Conservation (phyloP, 2,113 vertebrate species). For the Leptosomus discolor region DNA sequence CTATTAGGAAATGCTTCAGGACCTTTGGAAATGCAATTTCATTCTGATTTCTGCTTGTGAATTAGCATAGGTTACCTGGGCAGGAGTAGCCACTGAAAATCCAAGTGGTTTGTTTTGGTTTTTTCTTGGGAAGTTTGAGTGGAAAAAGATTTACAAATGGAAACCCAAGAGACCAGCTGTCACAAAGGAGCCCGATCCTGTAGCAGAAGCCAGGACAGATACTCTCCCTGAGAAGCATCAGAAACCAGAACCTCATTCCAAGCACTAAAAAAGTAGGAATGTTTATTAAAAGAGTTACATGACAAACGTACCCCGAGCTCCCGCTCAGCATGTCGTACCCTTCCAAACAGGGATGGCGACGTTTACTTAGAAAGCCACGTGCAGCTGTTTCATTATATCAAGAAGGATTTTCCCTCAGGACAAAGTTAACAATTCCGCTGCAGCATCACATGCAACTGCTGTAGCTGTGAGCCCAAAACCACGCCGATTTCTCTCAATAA, state of each 20-base stretch:
- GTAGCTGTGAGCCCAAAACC: neutral
- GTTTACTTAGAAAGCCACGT: neutral
- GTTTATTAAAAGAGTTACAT: slow-evolving; percentile 21
- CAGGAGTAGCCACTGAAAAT: neutral
- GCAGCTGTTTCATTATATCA: neutral
- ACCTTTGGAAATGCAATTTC: neutral
- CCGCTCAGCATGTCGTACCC: neutral
- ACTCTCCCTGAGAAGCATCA: neutral
- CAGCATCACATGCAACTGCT: neutral
- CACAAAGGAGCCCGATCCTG: neutral
- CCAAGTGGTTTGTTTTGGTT: too few species aligned
- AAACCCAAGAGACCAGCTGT: neutral
- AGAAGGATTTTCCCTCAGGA: neutral
- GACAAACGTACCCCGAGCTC: neutral
- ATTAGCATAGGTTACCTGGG: neutral
- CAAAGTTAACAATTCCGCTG: neutral
- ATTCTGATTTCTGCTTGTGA: neutral
- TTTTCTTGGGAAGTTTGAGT: neutral
- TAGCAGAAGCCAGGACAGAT: neutral
- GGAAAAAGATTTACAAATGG: neutral
- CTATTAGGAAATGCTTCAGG: neutral
- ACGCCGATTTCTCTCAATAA: neutral
- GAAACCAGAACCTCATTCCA: neutral
- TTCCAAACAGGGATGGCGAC: neutral
- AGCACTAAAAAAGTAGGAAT: neutral